Percentiles rank a stretch among this genome's conserved stretches.
These are phyloP conservation scores for Limnephilus auricula DNA, from an alignment of 2,888 invertebrate species.

Conservation along the genomic window DNA sequence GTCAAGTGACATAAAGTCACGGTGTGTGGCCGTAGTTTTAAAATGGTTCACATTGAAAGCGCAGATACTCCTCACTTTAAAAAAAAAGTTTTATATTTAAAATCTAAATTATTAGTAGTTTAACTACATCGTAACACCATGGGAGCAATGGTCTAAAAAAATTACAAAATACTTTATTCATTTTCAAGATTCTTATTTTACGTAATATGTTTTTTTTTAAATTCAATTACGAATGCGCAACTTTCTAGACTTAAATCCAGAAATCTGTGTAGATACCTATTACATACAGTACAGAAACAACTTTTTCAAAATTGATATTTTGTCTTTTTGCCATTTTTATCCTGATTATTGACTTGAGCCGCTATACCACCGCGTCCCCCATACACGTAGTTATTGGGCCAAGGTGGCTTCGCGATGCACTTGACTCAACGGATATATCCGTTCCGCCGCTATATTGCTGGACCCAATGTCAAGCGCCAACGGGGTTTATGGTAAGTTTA, in stretches of 20 bases:
- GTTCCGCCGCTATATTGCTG: not conserved
- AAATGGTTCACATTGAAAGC: not conserved
- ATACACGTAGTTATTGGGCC: conserved; percentile 29
- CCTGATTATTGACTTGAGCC: conserved; percentile 11
- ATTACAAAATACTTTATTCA: too few relatives aligned
- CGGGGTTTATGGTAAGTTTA: not conserved
- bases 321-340: not conserved
- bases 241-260: not conserved
- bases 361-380: not conserved
- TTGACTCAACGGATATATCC: conserved; percentile 40
- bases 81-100: too few relatives aligned
- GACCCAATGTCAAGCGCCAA: not conserved
- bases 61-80: too few relatives aligned
- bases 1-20: too few relatives aligned
- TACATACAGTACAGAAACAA: not conserved
- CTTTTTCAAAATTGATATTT: not conserved
- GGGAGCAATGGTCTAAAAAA: too few relatives aligned
- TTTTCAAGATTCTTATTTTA: too few relatives aligned
- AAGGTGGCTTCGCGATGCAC: conserved; percentile 32
- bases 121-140: too few relatives aligned
- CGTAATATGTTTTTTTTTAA: too few relatives aligned
- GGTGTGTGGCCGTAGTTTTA: too few relatives aligned
- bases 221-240: not conserved
- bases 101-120: too few relatives aligned
- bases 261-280: not conserved